Conservation (phyloP, 1,140 invertebrate genomes). For the Metopolophium dirhodum region DNA sequence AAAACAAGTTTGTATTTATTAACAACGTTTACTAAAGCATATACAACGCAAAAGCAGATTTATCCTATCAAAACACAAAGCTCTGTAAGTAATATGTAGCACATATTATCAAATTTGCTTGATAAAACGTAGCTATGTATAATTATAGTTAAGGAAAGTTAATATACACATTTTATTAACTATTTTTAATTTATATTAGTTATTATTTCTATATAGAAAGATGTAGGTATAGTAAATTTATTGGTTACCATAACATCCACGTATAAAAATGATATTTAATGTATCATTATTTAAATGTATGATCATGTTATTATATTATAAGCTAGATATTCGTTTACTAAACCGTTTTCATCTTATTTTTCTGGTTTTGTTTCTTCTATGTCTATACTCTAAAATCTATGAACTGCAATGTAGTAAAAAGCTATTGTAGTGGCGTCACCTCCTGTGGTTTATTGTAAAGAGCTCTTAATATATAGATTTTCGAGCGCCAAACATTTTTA, state of each 20-base stretch:
- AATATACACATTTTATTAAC: no score
- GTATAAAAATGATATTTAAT: not conserved
- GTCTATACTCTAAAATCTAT: not conserved
- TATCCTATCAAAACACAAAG: not conserved
- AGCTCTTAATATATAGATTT: constrained; percentile 33
- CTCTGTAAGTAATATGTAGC: no score
- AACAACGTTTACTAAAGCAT: not conserved
- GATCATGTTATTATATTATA: not conserved
- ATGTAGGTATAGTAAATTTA: not conserved
- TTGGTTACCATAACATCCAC: no score
- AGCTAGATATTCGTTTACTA: not conserved
- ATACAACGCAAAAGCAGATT: not conserved
- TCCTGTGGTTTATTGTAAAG: constrained; percentile 25
- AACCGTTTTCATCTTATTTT: not conserved
- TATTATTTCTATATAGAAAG: not conserved
- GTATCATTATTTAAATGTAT: not conserved
- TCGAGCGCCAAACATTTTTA: not conserved
- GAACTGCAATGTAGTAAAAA: not conserved
- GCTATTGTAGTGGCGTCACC: constrained; percentile 34
- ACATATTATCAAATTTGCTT: no score
- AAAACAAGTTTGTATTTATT: not conserved
- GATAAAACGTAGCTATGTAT: no score
- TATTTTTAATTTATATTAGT: no score
- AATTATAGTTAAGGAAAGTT: no score
- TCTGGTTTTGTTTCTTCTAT: not conserved